These are phyloP conservation scores for Zaprionus camerounensis DNA, from an alignment of 1,140 invertebrate species.

Conservation along the genomic window DNA sequence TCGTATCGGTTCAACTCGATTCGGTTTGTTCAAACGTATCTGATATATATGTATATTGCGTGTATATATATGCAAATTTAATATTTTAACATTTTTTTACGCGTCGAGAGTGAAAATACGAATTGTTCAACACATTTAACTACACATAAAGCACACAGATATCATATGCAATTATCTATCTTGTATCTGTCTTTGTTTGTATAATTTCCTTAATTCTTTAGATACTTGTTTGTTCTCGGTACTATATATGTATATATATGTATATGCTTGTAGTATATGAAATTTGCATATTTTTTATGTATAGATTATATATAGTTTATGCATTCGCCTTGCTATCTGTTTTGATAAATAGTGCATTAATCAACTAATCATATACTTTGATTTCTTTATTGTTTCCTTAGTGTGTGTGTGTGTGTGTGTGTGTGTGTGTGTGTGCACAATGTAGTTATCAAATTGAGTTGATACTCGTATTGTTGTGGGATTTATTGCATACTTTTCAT, in stretches of 20 bases:
- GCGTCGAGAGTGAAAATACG: constrained; percentile 27
- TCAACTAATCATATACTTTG: constrained; percentile 77
- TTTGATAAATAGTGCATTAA: constrained; percentile 76
- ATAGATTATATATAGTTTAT: constrained; percentile 72
- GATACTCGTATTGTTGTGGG: constrained; percentile 56
- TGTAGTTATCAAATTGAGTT: constrained; percentile 40
- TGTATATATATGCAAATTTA: constrained; percentile 30
- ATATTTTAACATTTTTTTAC: constrained; percentile 55
- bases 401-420: constrained; percentile 38
- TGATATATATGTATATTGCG: constrained; percentile 19
- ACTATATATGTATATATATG: constrained; percentile 35
- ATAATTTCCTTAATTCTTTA: constrained; percentile 73
- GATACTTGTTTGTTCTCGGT: constrained; percentile 63
- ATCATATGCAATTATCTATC: constrained; percentile 37
- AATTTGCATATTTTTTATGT: constrained; percentile 57
- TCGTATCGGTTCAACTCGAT: constrained; percentile 28
- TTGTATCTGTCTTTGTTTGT: constrained; percentile 43
- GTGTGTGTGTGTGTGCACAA: constrained; percentile 52
- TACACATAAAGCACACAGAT: constrained; percentile 66
- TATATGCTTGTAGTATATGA: constrained; percentile 51
- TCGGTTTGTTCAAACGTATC: constrained; percentile 32
- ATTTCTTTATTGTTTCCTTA: constrained; percentile 45
- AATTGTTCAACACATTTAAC: constrained; percentile 69
- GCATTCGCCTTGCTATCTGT: constrained; percentile 58
- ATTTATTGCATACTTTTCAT: constrained; percentile 66